Evolutionary conservation across 35 echinoderm and acorn worm genomes (phyloP).

Genomic region (Apostichopus japonicus): DNA sequence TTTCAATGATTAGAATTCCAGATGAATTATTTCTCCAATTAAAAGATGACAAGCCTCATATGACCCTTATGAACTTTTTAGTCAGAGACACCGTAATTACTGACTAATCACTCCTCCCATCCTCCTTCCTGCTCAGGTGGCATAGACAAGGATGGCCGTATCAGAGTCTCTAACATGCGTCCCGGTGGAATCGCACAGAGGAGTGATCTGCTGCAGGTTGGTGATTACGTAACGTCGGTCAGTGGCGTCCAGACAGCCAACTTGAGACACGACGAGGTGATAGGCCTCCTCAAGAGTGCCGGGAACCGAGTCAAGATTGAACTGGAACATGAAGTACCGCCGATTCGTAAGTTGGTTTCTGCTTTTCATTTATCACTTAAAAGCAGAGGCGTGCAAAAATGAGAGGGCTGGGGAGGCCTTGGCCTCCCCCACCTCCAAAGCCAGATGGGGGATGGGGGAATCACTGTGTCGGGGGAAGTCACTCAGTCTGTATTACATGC

Average conservation of each 20-base stretch:
- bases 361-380: no score
- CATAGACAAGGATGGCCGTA: conserved; percentile 94
- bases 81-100: not conserved
- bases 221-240: conserved; percentile 88
- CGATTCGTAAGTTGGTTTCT: conserved; percentile 55
- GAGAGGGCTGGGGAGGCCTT: no score
- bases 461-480: no score
- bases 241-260: conserved; percentile 79
- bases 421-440: no score
- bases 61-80: not conserved
- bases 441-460: no score
- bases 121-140: conserved; percentile 64
- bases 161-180: conserved; percentile 93
- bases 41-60: no score
- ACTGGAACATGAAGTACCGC: conserved; percentile 92
- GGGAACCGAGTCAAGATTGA: conserved; percentile 83
- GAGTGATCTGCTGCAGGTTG: conserved; percentile 72
- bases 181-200: conserved; percentile 92
- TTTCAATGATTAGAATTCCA: no score
- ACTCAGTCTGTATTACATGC: no score
- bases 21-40: no score
- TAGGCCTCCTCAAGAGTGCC: conserved; percentile 82
- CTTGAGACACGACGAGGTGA: conserved; percentile 92
- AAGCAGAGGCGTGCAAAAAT: no score
- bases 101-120: not conserved